phyloP scores from a whole-genome alignment of 64 coral and sea anemone genomes.

The Platygyra sinensis region DNA sequence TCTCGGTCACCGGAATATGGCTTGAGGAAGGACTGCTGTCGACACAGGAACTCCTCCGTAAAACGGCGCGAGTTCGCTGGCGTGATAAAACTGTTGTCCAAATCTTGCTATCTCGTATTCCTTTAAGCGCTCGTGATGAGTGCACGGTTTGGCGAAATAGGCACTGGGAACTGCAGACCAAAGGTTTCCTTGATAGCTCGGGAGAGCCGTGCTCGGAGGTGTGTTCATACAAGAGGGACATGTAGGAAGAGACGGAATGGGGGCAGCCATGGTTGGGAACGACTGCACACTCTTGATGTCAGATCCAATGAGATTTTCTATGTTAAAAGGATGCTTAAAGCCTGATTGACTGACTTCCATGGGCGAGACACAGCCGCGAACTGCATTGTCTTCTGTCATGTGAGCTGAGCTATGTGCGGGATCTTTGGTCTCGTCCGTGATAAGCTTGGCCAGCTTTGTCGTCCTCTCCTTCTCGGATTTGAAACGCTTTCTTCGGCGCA shows the following conservation, averaged over 20 bases:
- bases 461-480: constrained; percentile 84
- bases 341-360: constrained; percentile 43
- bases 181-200: constrained; percentile 67
- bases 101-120: constrained; percentile 27
- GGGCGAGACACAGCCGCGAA: constrained; percentile 28
- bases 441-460: constrained; percentile 69
- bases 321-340: constrained; percentile 96
- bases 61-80: constrained; percentile 17
- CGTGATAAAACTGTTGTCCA: constrained; percentile 36
- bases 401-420: constrained; percentile 15
- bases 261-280: constrained; percentile 33
- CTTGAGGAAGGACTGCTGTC: background rate
- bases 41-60: constrained; percentile 3
- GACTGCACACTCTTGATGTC: constrained; percentile 68
- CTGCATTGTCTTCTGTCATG: constrained; percentile 28
- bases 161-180: constrained; percentile 66
- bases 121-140: constrained; percentile 61
- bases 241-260: constrained; percentile 80
- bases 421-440: constrained; percentile 34
- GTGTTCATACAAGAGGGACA: constrained; percentile 85
- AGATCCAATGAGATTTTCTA: constrained; percentile 91
- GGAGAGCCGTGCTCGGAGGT: constrained; percentile 16
- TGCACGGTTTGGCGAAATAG: constrained; percentile 76
- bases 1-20: constrained; percentile 19
- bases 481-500: constrained; percentile 93